phyloP scores from a whole-genome alignment of 2,888 invertebrate species.

The Drosophila nr. medialis region DNA sequence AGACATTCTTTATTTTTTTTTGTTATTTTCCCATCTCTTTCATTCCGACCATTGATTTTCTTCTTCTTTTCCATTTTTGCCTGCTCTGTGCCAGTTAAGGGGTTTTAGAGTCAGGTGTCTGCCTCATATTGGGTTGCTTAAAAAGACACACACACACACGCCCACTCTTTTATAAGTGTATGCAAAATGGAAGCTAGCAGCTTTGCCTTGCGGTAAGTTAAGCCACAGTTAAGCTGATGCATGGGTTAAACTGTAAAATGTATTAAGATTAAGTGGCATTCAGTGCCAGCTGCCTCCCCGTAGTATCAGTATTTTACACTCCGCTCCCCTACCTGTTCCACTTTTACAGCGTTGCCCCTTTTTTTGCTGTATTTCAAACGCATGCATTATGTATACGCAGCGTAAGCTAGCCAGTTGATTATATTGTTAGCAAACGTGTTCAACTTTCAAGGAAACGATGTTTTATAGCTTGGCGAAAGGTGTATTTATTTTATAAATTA shows the following conservation, averaged over 20 bases:
- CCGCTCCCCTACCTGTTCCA: neutral
- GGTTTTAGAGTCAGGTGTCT: constrained; percentile 69
- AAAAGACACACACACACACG: constrained; percentile 43
- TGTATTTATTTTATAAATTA: constrained; percentile 14
- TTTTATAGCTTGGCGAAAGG: neutral
- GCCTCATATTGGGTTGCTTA: constrained; percentile 74
- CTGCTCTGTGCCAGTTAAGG: constrained; percentile 48
- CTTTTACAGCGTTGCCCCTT: neutral
- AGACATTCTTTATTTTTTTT: constrained; percentile 34
- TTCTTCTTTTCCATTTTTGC: constrained; percentile 20
- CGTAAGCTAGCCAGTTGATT: constrained; percentile 34
- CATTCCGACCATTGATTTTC: constrained; percentile 4
- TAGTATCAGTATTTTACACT: constrained; percentile 34
- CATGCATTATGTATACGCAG: constrained; percentile 54
- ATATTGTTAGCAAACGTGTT: constrained; percentile 43
- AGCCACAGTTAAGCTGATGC: constrained; percentile 75
- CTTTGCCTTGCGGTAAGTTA: constrained; percentile 61
- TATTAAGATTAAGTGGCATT: constrained; percentile 76
- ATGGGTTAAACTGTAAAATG: constrained; percentile 77
- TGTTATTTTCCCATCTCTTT: neutral
- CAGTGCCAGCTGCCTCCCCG: constrained; percentile 45
- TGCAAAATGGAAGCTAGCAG: constrained; percentile 50
- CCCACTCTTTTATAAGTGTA: constrained; percentile 22
- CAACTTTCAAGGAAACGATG: constrained; percentile 39
- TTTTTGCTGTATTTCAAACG: neutral